Base-by-base conservation (phyloP, 2,888 invertebrate genomes). In the Uropetala carovei region DNA sequence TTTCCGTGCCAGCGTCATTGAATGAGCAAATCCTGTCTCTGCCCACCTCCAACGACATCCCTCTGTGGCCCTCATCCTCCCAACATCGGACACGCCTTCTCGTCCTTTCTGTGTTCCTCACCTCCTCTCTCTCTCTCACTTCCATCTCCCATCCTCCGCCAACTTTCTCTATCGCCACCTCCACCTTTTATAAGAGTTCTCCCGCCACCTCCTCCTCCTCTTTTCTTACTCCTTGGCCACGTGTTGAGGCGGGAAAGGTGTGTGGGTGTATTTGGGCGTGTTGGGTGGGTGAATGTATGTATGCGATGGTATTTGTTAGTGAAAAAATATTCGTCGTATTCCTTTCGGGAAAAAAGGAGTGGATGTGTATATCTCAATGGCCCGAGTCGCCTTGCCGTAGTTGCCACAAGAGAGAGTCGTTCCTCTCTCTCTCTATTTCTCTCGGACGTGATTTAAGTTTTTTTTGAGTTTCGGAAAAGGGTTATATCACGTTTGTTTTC, bases 161-260 rank as follows among this genome's bases (percentile, higher is more conserved):
- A 68, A 30, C 91, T 58, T 58, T 43, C 59, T 59, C 68, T 89
- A 27, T 56, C 56, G 57, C 64, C 64, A n/a, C 60, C 91, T 89
- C 92, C 16, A 57, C 59, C 91, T 14, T 89, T 91, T 57, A 22
- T 43, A 59, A 84, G n/a, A 14, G 43, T 43, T 11, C 75, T 27
- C 16, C n/a, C 64, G 30, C 93, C 93, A 93, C 93, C 93, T 92
- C 93, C 93, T 57, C 18, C 57, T 16, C 58, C 57, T 57, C 18
- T n/a, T 43, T 11, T n/a, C 83, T 4, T 43, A 16, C 83, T n/a
- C 85, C 27, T 75, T 58, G 85, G 85, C 85, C 85, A 85, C 85
- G 85, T 85, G 85, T 85, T 85, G 85, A 58, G n/a, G 85, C 56
- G 85, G 58, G 85, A 85, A 85, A 22, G 22, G 58, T 10, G 85